Evolutionary conservation across 2,797 vertebrate genomes (phyloP).

Genomic region (Takifugu rubripes): DNA sequence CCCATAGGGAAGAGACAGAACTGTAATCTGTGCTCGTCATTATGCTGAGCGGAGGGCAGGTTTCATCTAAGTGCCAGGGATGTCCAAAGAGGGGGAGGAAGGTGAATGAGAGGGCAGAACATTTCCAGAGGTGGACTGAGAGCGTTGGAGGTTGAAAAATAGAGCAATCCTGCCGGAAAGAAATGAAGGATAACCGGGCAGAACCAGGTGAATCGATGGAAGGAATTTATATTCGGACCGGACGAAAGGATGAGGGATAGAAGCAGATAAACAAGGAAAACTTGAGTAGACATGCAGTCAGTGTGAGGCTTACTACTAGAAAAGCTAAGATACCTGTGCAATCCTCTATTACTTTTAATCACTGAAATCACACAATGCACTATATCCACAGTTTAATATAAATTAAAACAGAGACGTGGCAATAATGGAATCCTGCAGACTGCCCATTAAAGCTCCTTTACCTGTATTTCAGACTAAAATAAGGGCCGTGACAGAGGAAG

Average conservation of each 20-base stretch:
- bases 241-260: constrained; percentile 25
- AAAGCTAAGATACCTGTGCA: neutral
- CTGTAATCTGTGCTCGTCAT: constrained; percentile 8
- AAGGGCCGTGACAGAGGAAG: too few species aligned
- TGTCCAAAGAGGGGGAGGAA: neutral
- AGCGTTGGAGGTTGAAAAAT: constrained; percentile 69
- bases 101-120: neutral
- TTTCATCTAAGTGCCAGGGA: neutral
- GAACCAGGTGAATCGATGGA: constrained; percentile 66
- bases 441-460: too few species aligned
- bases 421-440: too few species aligned
- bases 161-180: constrained; percentile 64
- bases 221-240: constrained; percentile 69
- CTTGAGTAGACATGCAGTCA: constrained; percentile 17
- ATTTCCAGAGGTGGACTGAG: constrained; percentile 12
- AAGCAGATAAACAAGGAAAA: constrained; percentile 49
- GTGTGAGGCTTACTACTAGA: constrained; percentile 5
- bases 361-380: too few species aligned
- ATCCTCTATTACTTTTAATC: too few species aligned
- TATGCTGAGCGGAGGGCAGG: constrained; percentile 12
- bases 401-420: too few species aligned
- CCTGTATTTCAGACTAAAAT: too few species aligned
- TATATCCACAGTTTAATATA: too few species aligned
- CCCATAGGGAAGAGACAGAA: neutral
- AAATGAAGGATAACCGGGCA: constrained; percentile 70